Evolutionary conservation across 2,888 invertebrate genomes (phyloP), one percentile per base, ranked within the genome.

Genomic region (Leucoma salicis): DNA sequence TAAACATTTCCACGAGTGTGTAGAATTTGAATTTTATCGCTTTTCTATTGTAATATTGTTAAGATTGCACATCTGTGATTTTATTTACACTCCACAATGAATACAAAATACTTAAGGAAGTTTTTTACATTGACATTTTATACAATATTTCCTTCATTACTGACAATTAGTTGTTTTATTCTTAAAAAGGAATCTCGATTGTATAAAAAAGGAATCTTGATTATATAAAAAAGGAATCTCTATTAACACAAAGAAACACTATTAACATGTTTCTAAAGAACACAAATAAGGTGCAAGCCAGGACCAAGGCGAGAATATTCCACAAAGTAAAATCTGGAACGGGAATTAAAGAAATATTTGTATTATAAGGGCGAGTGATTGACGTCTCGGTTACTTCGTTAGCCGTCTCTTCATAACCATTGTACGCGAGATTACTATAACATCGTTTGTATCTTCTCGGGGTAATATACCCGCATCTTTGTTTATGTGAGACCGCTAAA

Each of bases 371-470:
- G 49, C 45, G 24, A 12, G n/a, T 82, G 85, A 84, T 80, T 83
- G 84, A 82, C 81, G 76, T 66, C 57, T 55, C 66, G 65, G 61
- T 70, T 68, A 72, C 71, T 81, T 80, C 77, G 74, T 82, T 78
- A 78, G 68, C 66, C 57, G 66, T 51, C 72, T 73, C 73, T 78
- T 79, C 74, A 74, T 66, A 69, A 62, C 44, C 52, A 70, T 69
- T 66, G 69, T 57, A 45, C 52, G 52, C 39, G 39, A 34, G 45
- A 37, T 38, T 51, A 56, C 6, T 48, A 47, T 41, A 38, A 50
- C 57, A n/a, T n/a, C n/a, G n/a, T n/a, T n/a, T n/a, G 56, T 54
- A 47, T 48, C 53, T 42, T 52, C 51, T 59, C 64, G 63, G 56
- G 69, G 72, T 74, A 75, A 70, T 67, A 72, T 61, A 55, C 53